Evolutionary conservation across 1,140 invertebrate species (phyloP), one percentile per base, ranked within the genome.

Genomic region (Megalonaias nervosa): DNA sequence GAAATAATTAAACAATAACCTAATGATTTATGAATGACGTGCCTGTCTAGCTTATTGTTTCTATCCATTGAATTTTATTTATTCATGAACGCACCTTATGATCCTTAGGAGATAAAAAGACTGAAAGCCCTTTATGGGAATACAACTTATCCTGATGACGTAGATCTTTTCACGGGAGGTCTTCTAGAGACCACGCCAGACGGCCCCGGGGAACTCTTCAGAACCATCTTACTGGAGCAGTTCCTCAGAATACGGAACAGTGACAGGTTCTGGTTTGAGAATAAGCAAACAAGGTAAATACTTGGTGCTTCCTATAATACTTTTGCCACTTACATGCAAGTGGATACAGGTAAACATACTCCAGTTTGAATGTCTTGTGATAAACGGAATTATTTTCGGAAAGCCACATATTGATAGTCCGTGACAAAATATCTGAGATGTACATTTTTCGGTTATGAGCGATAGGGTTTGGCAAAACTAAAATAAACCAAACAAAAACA

Each of bases 181-280:
- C 98, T 99, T 97, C 88, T 99, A 66, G 98, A 99, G 89, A 83
- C 79, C 5, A 67, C 66, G 1, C 96, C 96, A 1, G 94, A 94
- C 23, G 95, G 94, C 6, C 95, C 95, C 70, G 91, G 92, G 4
- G 95, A 96, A 87, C 91, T 99, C 0, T 99, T 99, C 84, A 92
- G 93, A 59, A 93, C 93, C 1, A 96, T 99, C 3, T 98, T 99
- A 71, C 94, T 94, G 75, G 97, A 99, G 84, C 98, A 99, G 90
- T 99, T 99, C 83, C 89, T 93, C 14, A 92, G 98, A 81, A 93
- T 99, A 62, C 92, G 98, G 78, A 97, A 99, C 88, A 94, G 97
- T 0, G 98, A 99, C 90, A 92, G 98, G 74, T 99, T 99, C 88
- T 99, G 98, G 98, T 99, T 99, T 87, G 98, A 99, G 91, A 99